Evolutionary conservation across 2,888 invertebrate species (phyloP).

Genomic region (Acanthosepion esculentum): DNA sequence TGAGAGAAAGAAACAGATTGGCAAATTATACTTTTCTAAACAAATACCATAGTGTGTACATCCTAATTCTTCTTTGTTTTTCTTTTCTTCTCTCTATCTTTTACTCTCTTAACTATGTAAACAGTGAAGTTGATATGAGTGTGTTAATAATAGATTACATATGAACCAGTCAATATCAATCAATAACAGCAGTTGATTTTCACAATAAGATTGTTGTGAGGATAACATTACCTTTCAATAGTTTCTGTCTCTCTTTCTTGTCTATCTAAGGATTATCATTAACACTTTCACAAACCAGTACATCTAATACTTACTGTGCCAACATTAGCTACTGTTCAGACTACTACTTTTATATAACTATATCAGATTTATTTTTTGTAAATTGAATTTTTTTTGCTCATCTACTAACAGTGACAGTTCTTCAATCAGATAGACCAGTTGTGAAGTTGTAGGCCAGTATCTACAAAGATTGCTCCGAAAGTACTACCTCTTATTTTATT

Average conservation of each 20-base stretch:
- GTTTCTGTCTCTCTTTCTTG: neutral
- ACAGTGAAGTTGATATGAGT: conserved; percentile 16
- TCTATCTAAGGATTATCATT: neutral
- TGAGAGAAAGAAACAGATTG: neutral
- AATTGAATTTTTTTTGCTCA: neutral
- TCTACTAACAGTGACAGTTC: neutral
- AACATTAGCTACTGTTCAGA: neutral
- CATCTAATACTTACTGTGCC: neutral
- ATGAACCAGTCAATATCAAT: conserved; percentile 8
- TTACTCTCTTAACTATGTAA: neutral
- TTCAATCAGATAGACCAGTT: neutral
- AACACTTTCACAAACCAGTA: conserved; percentile 11
- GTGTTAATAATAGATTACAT: conserved; percentile 33
- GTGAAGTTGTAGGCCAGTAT: no score
- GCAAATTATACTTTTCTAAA: neutral
- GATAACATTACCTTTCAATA: conserved; percentile 9
- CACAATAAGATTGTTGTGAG: conserved; percentile 33
- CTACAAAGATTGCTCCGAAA: no score
- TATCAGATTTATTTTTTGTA: neutral
- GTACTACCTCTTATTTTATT: no score
- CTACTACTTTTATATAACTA: neutral
- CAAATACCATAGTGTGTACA: neutral
- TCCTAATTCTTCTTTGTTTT: neutral
- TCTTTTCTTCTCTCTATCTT: neutral
- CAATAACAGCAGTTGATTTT: conserved; percentile 22